Percentiles rank a stretch among this genome's conserved stretches.
These are phyloP conservation scores for Campylorhamphus procurvoides DNA, from an alignment of 2,113 vertebrate genomes.

Conservation along the genomic window DNA sequence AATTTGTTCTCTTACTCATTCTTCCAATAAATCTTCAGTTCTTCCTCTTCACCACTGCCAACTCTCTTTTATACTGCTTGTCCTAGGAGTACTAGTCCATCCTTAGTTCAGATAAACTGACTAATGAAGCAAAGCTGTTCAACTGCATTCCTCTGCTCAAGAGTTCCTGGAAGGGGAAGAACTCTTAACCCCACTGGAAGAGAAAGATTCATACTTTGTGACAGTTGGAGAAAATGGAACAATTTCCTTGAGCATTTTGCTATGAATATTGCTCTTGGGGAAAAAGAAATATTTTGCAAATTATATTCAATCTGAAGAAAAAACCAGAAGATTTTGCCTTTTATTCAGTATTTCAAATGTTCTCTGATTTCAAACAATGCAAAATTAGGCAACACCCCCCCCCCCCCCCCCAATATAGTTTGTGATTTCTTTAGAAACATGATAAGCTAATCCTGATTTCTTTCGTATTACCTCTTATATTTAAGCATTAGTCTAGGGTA, in stretches of 20 bases:
- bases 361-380: not conserved
- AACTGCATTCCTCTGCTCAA: conserved; percentile 45
- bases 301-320: not conserved
- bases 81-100: not conserved
- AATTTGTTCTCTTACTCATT: not conserved
- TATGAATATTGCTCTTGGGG: not conserved
- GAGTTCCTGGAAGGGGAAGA: not conserved
- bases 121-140: conserved; percentile 46
- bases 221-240: not conserved
- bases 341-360: not conserved
- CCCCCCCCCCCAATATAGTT: not conserved
- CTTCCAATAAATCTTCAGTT: not conserved
- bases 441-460: not conserved
- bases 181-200: not conserved
- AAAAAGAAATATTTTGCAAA: not conserved
- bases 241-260: not conserved
- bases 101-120: conserved; percentile 31
- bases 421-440: not conserved
- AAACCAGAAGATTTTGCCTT: not conserved
- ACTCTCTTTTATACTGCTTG: conserved; percentile 26
- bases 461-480: not conserved
- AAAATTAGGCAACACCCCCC: not conserved
- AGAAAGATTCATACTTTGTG: not conserved
- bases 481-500: not conserved
- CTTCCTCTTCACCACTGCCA: not conserved